Base-by-base conservation (phyloP, 2,113 vertebrate genomes). In the Campylomormyrus numenius region DNA sequence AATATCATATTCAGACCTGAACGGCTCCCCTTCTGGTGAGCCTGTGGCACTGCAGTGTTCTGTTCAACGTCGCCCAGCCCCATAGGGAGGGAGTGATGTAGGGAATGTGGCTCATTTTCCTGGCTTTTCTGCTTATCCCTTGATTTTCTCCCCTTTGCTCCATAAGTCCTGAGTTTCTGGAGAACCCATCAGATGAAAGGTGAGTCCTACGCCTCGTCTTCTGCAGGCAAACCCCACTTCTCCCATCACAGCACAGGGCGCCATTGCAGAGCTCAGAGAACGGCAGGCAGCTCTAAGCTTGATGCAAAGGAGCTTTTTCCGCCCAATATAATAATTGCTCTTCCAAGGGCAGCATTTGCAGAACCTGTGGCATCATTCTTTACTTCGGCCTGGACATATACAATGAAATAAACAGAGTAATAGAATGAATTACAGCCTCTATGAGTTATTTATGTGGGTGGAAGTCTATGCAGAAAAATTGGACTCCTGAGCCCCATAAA, bases 151-250 rank as follows among this genome's bases (percentile, higher is more conserved):
- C 94, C 96, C 96, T 96, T 95, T 94, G 95, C 96, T 92, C 94
- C 96, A 91, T 96, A 93, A 99, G 98, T 96, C 97, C 97, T 0
- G 97, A 97, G 90, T 97, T 95, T 89, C 94, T 95, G 95, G 97
- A 98, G 93, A 96, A 96, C 88, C 96, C 97, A 35, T 93, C 91
- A 90, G 96, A 95, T 91, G 96, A 94, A 95, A 98, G 98, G 98
- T 99, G 96, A 99, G 98, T 97, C 92, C 90, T 7, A 91, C 90
- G 92, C 92, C 17, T 35, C 11, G 5, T 89, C 45, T 19, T 6
- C 91, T 91, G 92, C 85, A 89, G 92, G 90, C 89, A 90, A 86
- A 91, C 21, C 19, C 42, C 46, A 88, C 89, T 85, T 74, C 39
- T 27, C 50, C 49, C 90, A 90, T 53, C 85, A 89, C 58, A 88